A percentile compares a stretch with the other conserved stretches of the same genome.
phyloP scores from a whole-genome alignment of 1,140 invertebrate species.

The Tetragonula clypearis region DNA sequence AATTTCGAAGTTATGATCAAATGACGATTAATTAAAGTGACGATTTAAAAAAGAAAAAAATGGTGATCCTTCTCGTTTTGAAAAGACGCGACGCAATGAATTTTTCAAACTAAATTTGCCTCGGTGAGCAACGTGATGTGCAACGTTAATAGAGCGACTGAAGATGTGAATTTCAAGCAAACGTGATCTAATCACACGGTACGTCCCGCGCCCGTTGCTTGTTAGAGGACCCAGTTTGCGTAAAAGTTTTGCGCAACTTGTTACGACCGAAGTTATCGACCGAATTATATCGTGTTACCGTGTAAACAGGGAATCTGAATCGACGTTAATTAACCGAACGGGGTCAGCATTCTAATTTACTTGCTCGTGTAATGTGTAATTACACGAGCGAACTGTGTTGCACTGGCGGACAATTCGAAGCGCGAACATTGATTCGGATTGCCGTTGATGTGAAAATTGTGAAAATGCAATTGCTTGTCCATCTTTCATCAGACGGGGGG shows the following conservation, averaged over 20 bases:
- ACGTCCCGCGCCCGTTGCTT: constrained; percentile 13
- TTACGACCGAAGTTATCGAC: constrained; percentile 20
- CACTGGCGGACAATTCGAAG: background rate
- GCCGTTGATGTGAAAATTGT: background rate
- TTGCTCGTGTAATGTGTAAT: background rate
- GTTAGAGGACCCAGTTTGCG: constrained; percentile 34
- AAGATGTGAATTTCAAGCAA: background rate
- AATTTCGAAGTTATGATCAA: background rate
- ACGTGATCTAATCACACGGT: constrained; percentile 18
- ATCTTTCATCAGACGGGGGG: background rate
- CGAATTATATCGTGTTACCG: constrained; percentile 40
- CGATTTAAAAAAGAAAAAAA: too few relatives aligned
- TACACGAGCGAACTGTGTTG: background rate
- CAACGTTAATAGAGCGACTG: too few relatives aligned
- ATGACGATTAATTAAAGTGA: background rate
- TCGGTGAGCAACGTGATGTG: too few relatives aligned
- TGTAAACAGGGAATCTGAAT: constrained; percentile 29
- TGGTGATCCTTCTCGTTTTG: too few relatives aligned
- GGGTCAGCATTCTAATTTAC: constrained; percentile 18
- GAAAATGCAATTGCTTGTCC: background rate
- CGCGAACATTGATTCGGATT: background rate
- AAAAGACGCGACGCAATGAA: too few relatives aligned
- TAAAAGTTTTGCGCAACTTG: constrained; percentile 49
- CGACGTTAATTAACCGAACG: constrained; percentile 41
- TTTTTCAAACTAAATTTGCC: too few relatives aligned